Base-by-base conservation (phyloP, 2,113 vertebrate genomes). In the Mormoops blainvillei region DNA sequence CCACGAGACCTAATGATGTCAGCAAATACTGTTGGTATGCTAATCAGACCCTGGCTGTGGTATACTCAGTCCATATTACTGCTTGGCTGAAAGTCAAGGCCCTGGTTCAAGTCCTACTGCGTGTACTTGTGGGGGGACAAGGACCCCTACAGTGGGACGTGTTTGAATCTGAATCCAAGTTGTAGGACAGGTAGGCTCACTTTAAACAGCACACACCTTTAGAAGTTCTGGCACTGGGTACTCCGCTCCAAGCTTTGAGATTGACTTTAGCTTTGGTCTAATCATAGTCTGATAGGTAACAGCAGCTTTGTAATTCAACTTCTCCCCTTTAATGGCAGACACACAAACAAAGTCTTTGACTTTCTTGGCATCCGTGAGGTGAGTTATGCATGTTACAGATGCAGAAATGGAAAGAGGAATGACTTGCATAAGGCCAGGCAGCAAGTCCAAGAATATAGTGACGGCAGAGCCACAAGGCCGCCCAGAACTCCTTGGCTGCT, bases 301-400 rank as follows among this genome's bases (percentile, higher is more conserved):
- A 73, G 68, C 61, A 56, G 48, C 22, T 85, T 95, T 92, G 73
- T n/a, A 63, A 54, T 70, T 87, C 33, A 94, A 94, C 36, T 70
- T 58, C 80, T 67, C 16, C 36, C 52, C 15, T 96, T 94, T 89
- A 87, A 89, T 84, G 70, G 89, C 43, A 26, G 58, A 56, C 93
- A 97, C 68, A 83, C 77, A 94, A 36, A 78, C 81, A 94, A 28
- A 54, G 89, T 89, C 95, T 97, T 96, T 91, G 82, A 93, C n/a
- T 95, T 95, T 95, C 91, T 91, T 91, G 94, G 80, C 84, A 61
- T 89, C 93, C 76, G 43, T 74, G 43, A 94, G 50, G 26, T 93
- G 93, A 97, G 56, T 95, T 95, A 94, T 74, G 58, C n/a, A 77
- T 94, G 89, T 96, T 77, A 90, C 90, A 92, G 87, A 84, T 36